phyloP scores from a whole-genome alignment of 2,888 invertebrate genomes.

The Coenonympha glycerion region DNA sequence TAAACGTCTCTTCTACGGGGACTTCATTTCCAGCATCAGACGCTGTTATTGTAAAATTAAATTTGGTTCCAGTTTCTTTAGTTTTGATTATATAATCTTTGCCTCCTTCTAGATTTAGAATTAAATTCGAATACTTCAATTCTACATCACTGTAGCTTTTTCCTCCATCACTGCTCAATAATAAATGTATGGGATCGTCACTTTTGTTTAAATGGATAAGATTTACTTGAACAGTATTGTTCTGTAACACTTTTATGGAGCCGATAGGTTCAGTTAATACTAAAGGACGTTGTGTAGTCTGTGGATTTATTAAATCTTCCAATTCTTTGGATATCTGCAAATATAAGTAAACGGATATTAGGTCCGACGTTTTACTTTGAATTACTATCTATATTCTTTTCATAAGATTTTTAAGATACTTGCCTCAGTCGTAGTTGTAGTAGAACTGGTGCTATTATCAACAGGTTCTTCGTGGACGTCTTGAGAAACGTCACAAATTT shows the following conservation, averaged over 20 bases:
- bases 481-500: constrained; percentile 89
- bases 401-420: not conserved
- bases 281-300: constrained; percentile 42
- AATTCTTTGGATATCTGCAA: constrained; percentile 34
- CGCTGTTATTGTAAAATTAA: constrained; percentile 64
- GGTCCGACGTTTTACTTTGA: too few species aligned
- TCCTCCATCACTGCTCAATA: constrained; percentile 62
- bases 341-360: constrained; percentile 1
- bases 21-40: constrained; percentile 38
- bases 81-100: constrained; percentile 66
- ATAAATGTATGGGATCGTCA: constrained; percentile 57
- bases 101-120: constrained; percentile 61
- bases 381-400: too few species aligned
- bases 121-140: constrained; percentile 58
- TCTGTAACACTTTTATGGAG: constrained; percentile 64
- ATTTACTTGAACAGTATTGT: constrained; percentile 68
- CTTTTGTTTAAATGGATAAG: constrained; percentile 56
- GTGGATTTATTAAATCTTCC: constrained; percentile 36
- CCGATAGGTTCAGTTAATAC: constrained; percentile 62
- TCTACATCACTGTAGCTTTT: constrained; percentile 54
- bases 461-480: constrained; percentile 81
- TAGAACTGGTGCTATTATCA: constrained; percentile 47
- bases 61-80: constrained; percentile 66
- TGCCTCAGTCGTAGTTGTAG: constrained; percentile 30
- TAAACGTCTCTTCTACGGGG: constrained; percentile 36